phyloP scores from a whole-genome alignment of 30 jellyfish, hydroid and myxozoan genomes.

The Rhopilema esculentum region DNA sequence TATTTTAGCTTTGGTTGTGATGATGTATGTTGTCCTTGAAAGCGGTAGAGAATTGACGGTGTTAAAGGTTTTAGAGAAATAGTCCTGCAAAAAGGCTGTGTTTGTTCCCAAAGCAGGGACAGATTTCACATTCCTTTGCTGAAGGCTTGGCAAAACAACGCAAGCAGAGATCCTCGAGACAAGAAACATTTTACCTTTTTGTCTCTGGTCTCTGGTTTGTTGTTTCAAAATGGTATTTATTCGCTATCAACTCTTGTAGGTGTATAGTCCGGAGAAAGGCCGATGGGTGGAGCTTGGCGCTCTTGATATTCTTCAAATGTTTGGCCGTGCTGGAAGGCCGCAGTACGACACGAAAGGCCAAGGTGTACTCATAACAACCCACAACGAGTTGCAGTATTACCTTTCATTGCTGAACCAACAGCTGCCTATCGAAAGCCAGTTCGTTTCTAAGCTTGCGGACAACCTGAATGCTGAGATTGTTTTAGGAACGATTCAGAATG shows the following conservation, averaged over 20 bases:
- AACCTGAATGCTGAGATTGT: slow-evolving; percentile 97
- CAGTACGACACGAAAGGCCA: slow-evolving; percentile 99
- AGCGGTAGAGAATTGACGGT: too few relatives aligned
- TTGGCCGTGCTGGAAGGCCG: slow-evolving; percentile 99
- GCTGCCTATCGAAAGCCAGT: slow-evolving; percentile 98
- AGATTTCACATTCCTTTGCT: too few relatives aligned
- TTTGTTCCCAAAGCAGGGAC: too few relatives aligned
- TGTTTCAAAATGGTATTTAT: not conserved
- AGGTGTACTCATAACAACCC: slow-evolving; percentile 95
- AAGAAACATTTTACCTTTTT: too few relatives aligned
- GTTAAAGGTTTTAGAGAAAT: too few relatives aligned
- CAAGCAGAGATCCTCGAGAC: too few relatives aligned
- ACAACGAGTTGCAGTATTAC: slow-evolving; percentile 94
- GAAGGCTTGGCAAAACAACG: too few relatives aligned
- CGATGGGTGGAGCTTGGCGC: slow-evolving; percentile 99
- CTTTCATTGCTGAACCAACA: slow-evolving; percentile 95
- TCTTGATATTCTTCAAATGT: slow-evolving; percentile 97
- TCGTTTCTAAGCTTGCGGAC: slow-evolving; percentile 86
- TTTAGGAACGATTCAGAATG: slow-evolving; percentile 91
- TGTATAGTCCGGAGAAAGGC: slow-evolving; percentile 99
- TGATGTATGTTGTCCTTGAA: too few relatives aligned
- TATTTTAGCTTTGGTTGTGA: too few relatives aligned
- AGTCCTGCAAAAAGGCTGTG: too few relatives aligned
- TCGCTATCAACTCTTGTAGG: slow-evolving; percentile 27
- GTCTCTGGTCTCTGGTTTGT: too few relatives aligned